Conservation (phyloP, 2,888 invertebrate species). For the Sipunculus nudus region DNA sequence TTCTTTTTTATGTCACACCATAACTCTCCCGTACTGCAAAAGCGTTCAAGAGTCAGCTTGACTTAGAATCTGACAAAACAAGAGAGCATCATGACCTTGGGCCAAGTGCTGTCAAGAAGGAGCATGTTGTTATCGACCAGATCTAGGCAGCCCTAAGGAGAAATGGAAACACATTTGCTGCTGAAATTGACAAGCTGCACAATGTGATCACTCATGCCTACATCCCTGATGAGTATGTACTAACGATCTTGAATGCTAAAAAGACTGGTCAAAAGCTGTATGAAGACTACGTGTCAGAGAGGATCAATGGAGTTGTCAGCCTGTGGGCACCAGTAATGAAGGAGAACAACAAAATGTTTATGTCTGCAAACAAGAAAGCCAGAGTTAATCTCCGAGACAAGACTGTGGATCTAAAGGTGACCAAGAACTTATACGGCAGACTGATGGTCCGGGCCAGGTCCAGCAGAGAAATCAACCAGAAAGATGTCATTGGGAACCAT, state of each 20-base stretch:
- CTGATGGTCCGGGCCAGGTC: constrained; percentile 22
- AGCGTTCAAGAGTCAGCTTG: no score
- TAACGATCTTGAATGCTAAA: constrained; percentile 27
- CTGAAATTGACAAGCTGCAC: constrained; percentile 22
- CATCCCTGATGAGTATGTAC: constrained; percentile 28
- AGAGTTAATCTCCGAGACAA: constrained; percentile 22
- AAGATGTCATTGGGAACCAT: constrained; percentile 5
- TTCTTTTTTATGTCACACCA: no score
- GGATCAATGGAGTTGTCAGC: constrained; percentile 30
- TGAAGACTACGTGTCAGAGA: constrained; percentile 31
- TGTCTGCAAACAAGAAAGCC: constrained; percentile 20
- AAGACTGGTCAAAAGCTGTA: constrained; percentile 30
- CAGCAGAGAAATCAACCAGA: constrained; percentile 20
- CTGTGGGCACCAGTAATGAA: constrained; percentile 27
- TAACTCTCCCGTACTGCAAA: no score
- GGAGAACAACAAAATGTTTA: constrained; percentile 24
- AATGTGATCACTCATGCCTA: constrained; percentile 30
- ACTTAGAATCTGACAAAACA: no score
- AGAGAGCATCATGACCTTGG: no score
- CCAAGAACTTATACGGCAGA: constrained; percentile 20
- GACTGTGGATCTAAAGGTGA: constrained; percentile 27
- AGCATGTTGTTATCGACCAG: constrained; percentile 19
- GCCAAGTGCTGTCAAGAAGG: constrained; percentile 16
- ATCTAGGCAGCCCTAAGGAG: constrained; percentile 25
- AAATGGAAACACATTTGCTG: constrained; percentile 25